Evolutionary conservation across 35 echinoderm and acorn worm genomes (phyloP), one percentile per base, ranked within the genome.

Genomic region (Ophioderma brevispina): DNA sequence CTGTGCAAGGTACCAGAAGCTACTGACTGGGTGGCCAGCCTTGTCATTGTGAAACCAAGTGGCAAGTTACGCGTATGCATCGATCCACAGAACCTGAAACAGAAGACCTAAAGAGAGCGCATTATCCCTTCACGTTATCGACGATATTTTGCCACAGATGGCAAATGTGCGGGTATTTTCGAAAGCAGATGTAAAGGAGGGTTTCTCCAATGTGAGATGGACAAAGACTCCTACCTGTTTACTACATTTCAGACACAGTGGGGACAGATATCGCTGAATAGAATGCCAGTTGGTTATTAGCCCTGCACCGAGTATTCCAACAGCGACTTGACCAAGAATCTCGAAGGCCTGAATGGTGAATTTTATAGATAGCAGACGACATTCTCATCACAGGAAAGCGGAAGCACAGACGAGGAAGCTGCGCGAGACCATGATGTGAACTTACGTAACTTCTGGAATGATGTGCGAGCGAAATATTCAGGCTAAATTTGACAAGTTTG

Each of bases 401-500:
- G 80, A 15, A n/a, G n/a, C n/a, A 94, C 87, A 32, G 13, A 80
- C n/a, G n/a, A n/a, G n/a, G 92, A 86, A 13, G 92, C 92, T 76
- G 80, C 75, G n/a, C n/a, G n/a, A n/a, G 21, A 94, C 36, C 32
- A 81, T 90, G 21, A 70, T 70, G 28, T 3, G 59, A 70, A 70
- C 76, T 50, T 6, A 25, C 8, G 63, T 79, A 25, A 41, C 28
- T 77, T 25, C 40, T 85, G 35, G 11, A 38, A 0, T n/a, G 80
- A 35, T 36, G 64, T 55, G 37, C 37, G 31, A 93, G 81, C 28
- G 1, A 37, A 77, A 88, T 70, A 88, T 84, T 18, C 88, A 91
- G 79, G 41, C 90, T 3, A 96, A 96, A 33, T 25, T 77, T 0
- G 81, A 90, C 19, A 96, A 96, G 82, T n/a, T n/a, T n/a, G n/a